Conservation (phyloP, 1,140 invertebrate species). For the Eurosta solidaginis region DNA sequence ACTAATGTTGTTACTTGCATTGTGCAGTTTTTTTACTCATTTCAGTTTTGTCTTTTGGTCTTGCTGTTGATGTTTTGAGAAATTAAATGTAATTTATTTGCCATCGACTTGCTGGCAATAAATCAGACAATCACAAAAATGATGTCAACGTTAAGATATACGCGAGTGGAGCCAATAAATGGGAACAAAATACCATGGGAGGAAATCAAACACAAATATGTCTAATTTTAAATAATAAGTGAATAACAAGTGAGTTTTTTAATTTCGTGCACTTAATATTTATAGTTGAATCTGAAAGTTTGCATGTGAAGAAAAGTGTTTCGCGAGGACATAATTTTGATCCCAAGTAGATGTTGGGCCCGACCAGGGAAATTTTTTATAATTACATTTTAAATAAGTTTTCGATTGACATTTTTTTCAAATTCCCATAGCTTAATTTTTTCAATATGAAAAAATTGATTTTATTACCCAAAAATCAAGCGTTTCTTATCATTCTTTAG, state of each 20-base stretch:
- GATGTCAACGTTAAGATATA: constrained; percentile 58
- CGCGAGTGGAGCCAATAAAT: not conserved
- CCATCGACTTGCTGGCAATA: constrained; percentile 57
- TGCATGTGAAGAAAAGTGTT: not conserved
- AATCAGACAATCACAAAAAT: constrained; percentile 60
- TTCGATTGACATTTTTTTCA: no score
- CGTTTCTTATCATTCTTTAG: no score
- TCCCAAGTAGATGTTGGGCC: not conserved
- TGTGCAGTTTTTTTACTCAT: not conserved
- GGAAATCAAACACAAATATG: no score
- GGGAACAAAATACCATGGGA: no score
- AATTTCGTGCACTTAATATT: no score
- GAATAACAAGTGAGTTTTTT: no score
- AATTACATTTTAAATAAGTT: no score
- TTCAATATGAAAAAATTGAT: no score
- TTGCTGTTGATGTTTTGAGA: not conserved
- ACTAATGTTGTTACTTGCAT: not conserved
- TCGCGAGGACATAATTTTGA: not conserved
- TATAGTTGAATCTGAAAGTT: not conserved
- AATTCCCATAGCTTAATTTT: no score
- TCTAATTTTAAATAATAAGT: no score
- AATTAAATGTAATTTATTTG: constrained; percentile 56
- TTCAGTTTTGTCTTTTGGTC: not conserved
- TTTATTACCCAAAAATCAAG: no score
- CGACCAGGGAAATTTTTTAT: no score